These are phyloP conservation scores for Phacellophora camtschatica DNA, from an alignment of 30 jellyfish, hydroid and myxozoan species.

Conservation along the genomic window DNA sequence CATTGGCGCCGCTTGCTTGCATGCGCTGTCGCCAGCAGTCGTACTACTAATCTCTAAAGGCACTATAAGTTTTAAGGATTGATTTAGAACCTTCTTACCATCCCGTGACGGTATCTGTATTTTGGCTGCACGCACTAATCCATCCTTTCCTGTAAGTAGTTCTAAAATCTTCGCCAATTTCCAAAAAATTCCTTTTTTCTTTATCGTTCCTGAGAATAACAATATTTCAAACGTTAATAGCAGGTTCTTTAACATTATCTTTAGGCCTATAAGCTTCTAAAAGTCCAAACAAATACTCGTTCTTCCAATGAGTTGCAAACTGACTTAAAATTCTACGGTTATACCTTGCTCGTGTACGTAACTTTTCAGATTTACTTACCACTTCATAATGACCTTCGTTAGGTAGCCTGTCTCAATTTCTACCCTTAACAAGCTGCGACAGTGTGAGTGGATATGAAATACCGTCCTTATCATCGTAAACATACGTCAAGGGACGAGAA, in stretches of 20 bases:
- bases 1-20: not conserved
- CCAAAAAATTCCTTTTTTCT: slow-evolving; percentile 18
- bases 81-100: not conserved
- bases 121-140: slow-evolving; percentile 6
- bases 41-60: slow-evolving; percentile 8
- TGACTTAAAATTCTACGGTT: slow-evolving; percentile 8
- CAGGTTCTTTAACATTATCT: no score
- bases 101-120: not conserved
- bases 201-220: not conserved
- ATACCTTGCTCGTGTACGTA: slow-evolving; percentile 3
- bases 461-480: slow-evolving; percentile 19
- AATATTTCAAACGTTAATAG: not conserved
- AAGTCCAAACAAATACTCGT: no score
- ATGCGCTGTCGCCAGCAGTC: not conserved
- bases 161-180: slow-evolving; percentile 7
- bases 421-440: slow-evolving; percentile 36
- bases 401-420: slow-evolving; percentile 29
- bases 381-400: slow-evolving; percentile 35
- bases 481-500: slow-evolving; percentile 45
- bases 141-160: not conserved
- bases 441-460: slow-evolving; percentile 44
- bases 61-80: not conserved
- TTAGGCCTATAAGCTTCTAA: slow-evolving; percentile 12
- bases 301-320: slow-evolving; percentile 11
- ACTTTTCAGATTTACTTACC: no score